phyloP scores from a whole-genome alignment of 2,888 invertebrate genomes.

The Drosophila formosana region DNA sequence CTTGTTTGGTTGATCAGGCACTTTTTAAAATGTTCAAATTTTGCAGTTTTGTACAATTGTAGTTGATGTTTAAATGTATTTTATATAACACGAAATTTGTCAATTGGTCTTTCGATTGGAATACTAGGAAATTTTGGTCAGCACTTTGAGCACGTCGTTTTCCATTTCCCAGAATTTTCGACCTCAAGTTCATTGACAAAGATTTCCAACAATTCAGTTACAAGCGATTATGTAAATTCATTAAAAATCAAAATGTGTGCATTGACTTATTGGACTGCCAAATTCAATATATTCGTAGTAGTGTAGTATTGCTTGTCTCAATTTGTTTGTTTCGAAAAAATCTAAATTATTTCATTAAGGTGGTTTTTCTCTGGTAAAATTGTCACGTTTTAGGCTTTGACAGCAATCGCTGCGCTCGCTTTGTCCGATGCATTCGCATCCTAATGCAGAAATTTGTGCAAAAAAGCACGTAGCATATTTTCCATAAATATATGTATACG shows the following conservation, averaged over 20 bases:
- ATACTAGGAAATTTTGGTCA: conserved; percentile 66
- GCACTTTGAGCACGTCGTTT: conserved; percentile 47
- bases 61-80: not conserved
- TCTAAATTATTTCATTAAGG: conserved; percentile 23
- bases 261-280: conserved; percentile 45
- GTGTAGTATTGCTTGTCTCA: not conserved
- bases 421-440: conserved; percentile 42
- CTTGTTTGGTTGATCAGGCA: not conserved
- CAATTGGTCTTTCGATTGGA: not conserved
- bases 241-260: conserved; percentile 1
- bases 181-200: conserved; percentile 74
- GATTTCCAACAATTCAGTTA: conserved; percentile 21
- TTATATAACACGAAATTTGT: conserved; percentile 9
- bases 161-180: conserved; percentile 52
- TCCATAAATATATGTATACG: conserved; percentile 51
- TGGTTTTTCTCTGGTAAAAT: conserved; percentile 23
- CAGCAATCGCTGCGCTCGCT: conserved; percentile 14
- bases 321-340: not conserved
- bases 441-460: conserved; percentile 64
- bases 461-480: conserved; percentile 66
- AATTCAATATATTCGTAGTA: conserved; percentile 5
- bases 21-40: not conserved
- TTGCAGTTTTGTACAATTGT: not conserved
- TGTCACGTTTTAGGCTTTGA: conserved; percentile 49
- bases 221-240: not conserved